phyloP scores from a whole-genome alignment of 1,140 invertebrate genomes.

The Acyrthosiphon pisum region DNA sequence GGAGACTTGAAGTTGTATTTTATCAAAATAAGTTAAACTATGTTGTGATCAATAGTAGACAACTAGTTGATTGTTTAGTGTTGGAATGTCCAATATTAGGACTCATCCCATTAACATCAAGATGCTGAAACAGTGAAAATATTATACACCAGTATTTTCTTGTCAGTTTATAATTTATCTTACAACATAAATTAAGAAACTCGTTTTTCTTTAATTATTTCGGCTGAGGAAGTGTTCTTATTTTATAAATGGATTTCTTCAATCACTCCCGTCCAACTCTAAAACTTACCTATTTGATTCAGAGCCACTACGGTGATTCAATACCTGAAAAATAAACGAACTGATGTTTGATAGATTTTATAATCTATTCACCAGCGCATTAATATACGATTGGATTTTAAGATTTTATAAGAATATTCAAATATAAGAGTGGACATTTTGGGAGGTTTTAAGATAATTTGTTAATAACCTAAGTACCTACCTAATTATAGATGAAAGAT shows the following conservation, averaged over 20 bases:
- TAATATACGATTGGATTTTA: slow-evolving; percentile 53
- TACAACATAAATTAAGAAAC: slow-evolving; percentile 36
- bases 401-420: slow-evolving; percentile 45
- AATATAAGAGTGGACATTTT: slow-evolving; percentile 48
- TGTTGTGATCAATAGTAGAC: slow-evolving; percentile 48
- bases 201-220: slow-evolving; percentile 40
- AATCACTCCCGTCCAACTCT: slow-evolving; percentile 56
- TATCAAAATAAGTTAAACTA: slow-evolving; percentile 8
- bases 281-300: slow-evolving; percentile 51
- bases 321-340: slow-evolving; percentile 69
- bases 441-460: slow-evolving; percentile 40
- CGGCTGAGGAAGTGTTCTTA: slow-evolving; percentile 49
- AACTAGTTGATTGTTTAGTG: slow-evolving; percentile 51
- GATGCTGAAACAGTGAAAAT: slow-evolving; percentile 56
- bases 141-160: slow-evolving; percentile 54
- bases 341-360: slow-evolving; percentile 73
- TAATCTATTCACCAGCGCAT: slow-evolving; percentile 59
- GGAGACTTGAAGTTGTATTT: neutral
- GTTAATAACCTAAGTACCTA: slow-evolving; percentile 23
- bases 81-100: slow-evolving; percentile 51
- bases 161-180: slow-evolving; percentile 37
- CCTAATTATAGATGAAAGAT: neutral
- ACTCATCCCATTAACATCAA: slow-evolving; percentile 52
- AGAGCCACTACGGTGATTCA: slow-evolving; percentile 52
- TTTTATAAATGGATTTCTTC: slow-evolving; percentile 44